These are phyloP conservation scores for Manis crassicaudata DNA, from an alignment of 2,797 vertebrate species.

Conservation along the genomic window DNA sequence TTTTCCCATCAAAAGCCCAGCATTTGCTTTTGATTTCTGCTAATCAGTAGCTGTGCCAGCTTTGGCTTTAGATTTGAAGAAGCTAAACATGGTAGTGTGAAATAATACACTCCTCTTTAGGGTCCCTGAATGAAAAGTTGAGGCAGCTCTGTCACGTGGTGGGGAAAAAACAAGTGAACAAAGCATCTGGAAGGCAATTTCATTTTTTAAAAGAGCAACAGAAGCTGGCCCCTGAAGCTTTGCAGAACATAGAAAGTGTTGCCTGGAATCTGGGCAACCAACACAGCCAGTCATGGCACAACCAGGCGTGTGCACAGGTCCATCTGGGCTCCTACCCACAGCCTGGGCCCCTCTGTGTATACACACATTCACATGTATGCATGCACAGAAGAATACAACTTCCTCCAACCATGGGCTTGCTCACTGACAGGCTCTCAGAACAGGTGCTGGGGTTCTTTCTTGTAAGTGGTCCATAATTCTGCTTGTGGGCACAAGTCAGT, in stretches of 20 bases:
- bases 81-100: constrained; percentile 70
- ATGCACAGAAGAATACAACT: background rate
- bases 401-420: background rate
- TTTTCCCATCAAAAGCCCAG: constrained; percentile 77
- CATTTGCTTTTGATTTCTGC: constrained; percentile 76
- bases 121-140: constrained; percentile 57
- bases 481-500: background rate
- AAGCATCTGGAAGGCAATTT: constrained; percentile 70
- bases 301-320: background rate
- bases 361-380: fast-evolving
- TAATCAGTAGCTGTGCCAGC: constrained; percentile 77
- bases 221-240: constrained; percentile 38
- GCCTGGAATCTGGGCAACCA: background rate
- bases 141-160: constrained; percentile 63
- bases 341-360: background rate
- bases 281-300: background rate
- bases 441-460: background rate
- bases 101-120: constrained; percentile 68
- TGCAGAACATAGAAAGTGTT: constrained; percentile 26
- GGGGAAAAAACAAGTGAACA: constrained; percentile 40
- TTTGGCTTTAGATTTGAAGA: constrained; percentile 70
- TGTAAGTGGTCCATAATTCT: background rate
- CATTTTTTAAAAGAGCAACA: constrained; percentile 73
- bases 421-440: background rate
- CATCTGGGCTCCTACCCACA: background rate